These are phyloP conservation scores for Premnoplex brunnescens DNA, from an alignment of 2,797 vertebrate species.

Conservation along the genomic window DNA sequence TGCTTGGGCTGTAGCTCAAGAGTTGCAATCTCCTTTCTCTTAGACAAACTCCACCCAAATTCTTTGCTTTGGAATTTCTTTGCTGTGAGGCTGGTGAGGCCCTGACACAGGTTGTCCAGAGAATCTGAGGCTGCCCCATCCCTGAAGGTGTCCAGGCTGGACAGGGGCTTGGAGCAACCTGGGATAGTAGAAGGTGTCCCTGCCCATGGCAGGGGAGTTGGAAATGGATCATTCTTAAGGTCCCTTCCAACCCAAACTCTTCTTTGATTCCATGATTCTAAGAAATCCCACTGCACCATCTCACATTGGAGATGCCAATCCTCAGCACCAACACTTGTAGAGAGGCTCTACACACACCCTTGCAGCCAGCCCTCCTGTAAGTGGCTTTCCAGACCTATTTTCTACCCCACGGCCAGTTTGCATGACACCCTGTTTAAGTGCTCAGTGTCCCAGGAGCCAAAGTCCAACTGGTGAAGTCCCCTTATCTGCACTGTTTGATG, in stretches of 20 bases:
- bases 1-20: neutral
- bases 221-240: accelerated
- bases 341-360: neutral
- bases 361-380: neutral
- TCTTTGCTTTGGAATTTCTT: neutral
- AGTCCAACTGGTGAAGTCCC: constrained; percentile 1
- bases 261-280: neutral
- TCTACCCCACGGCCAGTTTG: neutral
- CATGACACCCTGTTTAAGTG: neutral
- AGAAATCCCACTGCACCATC: accelerated
- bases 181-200: neutral
- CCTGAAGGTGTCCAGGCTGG: neutral
- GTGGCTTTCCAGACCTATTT: neutral
- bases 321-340: neutral
- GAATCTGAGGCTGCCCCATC: neutral
- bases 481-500: constrained; percentile 51
- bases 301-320: accelerated
- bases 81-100: accelerated
- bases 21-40: neutral
- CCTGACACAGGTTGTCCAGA: accelerated
- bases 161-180: accelerated
- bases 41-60: neutral
- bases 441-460: neutral
- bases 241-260: neutral
- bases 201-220: neutral